These are phyloP conservation scores for Meteorus cinctellus DNA, from an alignment of 2,888 invertebrate species.

Conservation along the genomic window DNA sequence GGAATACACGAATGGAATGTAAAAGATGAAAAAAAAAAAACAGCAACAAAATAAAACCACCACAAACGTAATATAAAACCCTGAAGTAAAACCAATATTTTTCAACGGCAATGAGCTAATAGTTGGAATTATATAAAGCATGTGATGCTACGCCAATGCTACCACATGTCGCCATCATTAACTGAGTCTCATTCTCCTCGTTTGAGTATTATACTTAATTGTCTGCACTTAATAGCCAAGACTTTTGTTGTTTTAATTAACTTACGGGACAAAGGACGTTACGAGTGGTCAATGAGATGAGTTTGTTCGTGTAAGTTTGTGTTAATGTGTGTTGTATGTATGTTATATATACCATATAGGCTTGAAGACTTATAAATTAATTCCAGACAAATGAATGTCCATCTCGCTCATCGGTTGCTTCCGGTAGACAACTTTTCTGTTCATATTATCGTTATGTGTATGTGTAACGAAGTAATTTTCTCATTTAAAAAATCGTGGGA, in stretches of 20 bases:
- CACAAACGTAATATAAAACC: neutral
- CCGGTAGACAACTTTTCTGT: slow-evolving; percentile 31
- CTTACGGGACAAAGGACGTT: slow-evolving; percentile 59
- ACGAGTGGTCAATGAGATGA: slow-evolving; percentile 36
- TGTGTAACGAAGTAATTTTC: neutral
- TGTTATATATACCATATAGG: slow-evolving; percentile 1
- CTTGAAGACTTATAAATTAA: slow-evolving; percentile 4
- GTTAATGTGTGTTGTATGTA: neutral
- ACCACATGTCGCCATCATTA: slow-evolving; percentile 21
- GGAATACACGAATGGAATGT: slow-evolving; percentile 2
- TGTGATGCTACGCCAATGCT: slow-evolving; percentile 2
- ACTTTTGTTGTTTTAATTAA: slow-evolving; percentile 70
- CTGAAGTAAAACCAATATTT: neutral
- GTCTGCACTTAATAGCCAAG: slow-evolving; percentile 51
- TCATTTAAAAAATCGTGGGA: slow-evolving; percentile 1
- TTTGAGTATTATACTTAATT: slow-evolving; percentile 41
- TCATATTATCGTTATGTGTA: neutral
- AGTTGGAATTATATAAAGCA: neutral
- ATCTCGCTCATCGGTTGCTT: slow-evolving; percentile 37
- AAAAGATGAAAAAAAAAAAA: slow-evolving; percentile 14
- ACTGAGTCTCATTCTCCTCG: slow-evolving; percentile 30
- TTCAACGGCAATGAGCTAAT: neutral
- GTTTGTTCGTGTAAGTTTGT: neutral
- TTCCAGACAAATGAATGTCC: slow-evolving; percentile 13
- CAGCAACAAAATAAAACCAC: neutral